These are phyloP conservation scores for Clarias magur DNA, from an alignment of 2,113 vertebrate genomes.

Conservation along the genomic window DNA sequence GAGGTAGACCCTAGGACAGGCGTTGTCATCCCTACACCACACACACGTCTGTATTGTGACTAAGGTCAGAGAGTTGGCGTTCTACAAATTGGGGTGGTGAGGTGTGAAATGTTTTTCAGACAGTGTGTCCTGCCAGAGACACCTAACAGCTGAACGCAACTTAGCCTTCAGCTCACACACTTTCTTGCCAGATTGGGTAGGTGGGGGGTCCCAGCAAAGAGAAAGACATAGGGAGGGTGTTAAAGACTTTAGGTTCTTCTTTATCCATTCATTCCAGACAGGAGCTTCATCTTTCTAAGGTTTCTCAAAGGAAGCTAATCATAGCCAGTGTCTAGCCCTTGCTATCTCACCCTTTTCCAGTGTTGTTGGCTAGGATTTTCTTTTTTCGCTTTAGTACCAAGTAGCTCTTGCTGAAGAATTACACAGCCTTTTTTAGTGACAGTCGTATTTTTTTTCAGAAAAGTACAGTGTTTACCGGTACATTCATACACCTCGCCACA, in stretches of 20 bases:
- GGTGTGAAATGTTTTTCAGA: conserved; percentile 62
- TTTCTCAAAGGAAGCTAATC: conserved; percentile 11
- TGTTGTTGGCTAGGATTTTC: conserved; percentile 40
- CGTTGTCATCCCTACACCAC: conserved; percentile 6
- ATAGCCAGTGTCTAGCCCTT: conserved; percentile 46
- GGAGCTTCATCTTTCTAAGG: neutral
- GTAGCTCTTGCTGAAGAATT: neutral
- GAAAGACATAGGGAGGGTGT: neutral
- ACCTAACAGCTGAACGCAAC: conserved; percentile 47
- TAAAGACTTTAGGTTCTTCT: neutral
- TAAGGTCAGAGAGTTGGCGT: conserved; percentile 60
- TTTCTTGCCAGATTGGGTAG: neutral
- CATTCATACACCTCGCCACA: conserved; percentile 34
- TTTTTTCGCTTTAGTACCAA: conserved; percentile 22
- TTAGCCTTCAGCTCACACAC: neutral
- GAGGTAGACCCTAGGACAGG: conserved; percentile 55
- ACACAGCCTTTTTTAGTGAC: neutral
- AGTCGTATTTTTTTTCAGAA: neutral
- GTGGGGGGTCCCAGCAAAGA: neutral
- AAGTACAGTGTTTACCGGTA: neutral
- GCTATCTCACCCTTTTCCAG: conserved; percentile 51
- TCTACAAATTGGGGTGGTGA: conserved; percentile 62
- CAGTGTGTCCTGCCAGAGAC: conserved; percentile 40
- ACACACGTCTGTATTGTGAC: conserved; percentile 56
- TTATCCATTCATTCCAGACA: conserved; percentile 5